Evolutionary conservation across 2,797 vertebrate genomes (phyloP).

Genomic region (Bucorvus abyssinicus): DNA sequence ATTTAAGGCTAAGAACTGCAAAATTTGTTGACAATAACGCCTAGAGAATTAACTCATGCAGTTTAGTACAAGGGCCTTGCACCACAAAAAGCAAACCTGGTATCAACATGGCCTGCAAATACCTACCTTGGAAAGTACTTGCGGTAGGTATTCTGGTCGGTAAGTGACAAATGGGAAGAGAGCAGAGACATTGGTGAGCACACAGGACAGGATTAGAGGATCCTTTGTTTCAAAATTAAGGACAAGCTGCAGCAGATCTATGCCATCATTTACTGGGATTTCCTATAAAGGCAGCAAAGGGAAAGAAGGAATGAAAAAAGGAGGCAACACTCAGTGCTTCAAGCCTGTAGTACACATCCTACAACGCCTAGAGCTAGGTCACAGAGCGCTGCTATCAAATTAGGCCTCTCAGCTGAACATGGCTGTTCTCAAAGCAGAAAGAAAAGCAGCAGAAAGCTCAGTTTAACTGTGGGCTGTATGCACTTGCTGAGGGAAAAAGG

Average conservation of each 20-base stretch:
- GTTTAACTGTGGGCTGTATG: background rate
- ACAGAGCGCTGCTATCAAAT: background rate
- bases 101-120: background rate
- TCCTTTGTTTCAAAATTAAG: conserved; percentile 90
- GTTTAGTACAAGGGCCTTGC: background rate
- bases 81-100: background rate
- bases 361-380: background rate
- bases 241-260: conserved; percentile 88
- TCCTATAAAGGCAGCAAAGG: conserved; percentile 72
- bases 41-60: background rate
- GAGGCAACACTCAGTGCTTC: background rate
- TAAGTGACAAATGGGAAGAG: conserved; percentile 90
- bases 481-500: background rate
- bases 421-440: background rate
- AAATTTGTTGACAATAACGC: background rate
- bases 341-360: background rate
- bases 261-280: conserved; percentile 86
- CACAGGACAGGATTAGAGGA: conserved; percentile 92
- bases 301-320: background rate
- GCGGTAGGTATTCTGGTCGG: conserved; percentile 82
- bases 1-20: background rate
- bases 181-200: conserved; percentile 91
- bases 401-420: background rate
- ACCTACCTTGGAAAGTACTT: conserved; percentile 90
- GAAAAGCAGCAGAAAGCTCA: background rate